Percentiles rank a stretch among this genome's conserved stretches.
These are phyloP conservation scores for Coilia nasus DNA, from an alignment of 2,797 vertebrate genomes.

Conservation along the genomic window DNA sequence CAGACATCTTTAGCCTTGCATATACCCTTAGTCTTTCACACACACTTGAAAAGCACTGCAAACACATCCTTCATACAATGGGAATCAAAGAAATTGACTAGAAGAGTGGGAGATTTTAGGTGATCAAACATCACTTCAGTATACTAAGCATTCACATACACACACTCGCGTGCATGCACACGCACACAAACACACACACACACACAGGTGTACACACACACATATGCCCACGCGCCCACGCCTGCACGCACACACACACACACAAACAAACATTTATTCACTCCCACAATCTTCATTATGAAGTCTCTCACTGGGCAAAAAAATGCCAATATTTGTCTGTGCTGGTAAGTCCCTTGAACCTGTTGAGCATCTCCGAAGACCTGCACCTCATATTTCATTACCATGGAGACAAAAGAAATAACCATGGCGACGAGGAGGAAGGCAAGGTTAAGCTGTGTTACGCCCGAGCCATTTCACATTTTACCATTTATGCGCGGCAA, in stretches of 20 bases:
- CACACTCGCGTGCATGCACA: background rate
- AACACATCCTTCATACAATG: no score
- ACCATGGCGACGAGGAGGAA: background rate
- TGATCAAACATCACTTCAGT: no score
- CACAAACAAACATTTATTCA: background rate
- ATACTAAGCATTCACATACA: no score
- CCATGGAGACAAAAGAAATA: conserved; percentile 10
- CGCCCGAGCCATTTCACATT: background rate
- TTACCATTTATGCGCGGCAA: conserved; percentile 3
- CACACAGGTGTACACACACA: no score
- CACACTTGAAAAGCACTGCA: no score
- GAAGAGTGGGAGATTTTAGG: no score
- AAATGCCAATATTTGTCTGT: background rate
- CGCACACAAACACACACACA: background rate
- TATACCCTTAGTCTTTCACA: conserved; percentile 24
- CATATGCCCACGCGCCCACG: no score
- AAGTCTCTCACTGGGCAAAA: background rate
- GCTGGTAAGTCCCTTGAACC: background rate
- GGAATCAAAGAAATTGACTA: no score
- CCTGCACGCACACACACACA: background rate
- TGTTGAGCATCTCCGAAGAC: background rate
- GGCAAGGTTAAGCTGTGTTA: background rate
- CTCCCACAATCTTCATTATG: background rate
- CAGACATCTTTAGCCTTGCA: no score
- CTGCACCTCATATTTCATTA: background rate